These are phyloP conservation scores for Meleagris gallopavo DNA, from an alignment of 2,113 vertebrate species.

Conservation along the genomic window DNA sequence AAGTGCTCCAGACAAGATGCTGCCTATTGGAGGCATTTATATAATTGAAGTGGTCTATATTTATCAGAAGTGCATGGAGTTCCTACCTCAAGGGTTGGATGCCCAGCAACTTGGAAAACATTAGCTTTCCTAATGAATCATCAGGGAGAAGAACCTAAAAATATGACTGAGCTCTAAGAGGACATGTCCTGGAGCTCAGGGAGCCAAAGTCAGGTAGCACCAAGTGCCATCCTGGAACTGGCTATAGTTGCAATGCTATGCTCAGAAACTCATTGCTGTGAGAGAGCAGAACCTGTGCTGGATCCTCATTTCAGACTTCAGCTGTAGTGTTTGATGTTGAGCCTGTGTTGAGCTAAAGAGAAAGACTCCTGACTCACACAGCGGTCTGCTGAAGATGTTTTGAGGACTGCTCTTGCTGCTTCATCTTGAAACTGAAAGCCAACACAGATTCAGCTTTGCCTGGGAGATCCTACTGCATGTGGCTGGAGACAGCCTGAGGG, in stretches of 20 bases:
- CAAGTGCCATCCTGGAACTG: neutral
- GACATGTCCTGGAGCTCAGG: neutral
- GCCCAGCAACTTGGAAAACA: neutral
- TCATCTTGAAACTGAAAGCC: neutral
- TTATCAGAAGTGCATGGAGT: neutral
- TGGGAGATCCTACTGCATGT: fast-evolving
- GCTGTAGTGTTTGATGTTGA: neutral
- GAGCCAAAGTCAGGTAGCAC: constrained; percentile 5
- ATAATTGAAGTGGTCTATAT: constrained; percentile 61
- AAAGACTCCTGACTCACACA: fast-evolving
- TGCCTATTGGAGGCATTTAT: constrained; percentile 16
- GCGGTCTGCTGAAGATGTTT: neutral
- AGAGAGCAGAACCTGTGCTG: neutral
- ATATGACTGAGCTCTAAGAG: neutral
- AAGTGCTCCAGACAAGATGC: neutral
- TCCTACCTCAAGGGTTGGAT: constrained; percentile 41
- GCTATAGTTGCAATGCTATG: neutral
- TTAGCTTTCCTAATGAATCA: constrained; percentile 56
- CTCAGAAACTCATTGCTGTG: neutral
- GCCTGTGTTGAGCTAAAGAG: neutral
- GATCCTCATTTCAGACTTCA: neutral
- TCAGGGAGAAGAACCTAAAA: constrained; percentile 39
- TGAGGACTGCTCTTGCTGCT: fast-evolving
- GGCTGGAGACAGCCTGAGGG: neutral
- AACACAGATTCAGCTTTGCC: neutral